These are phyloP conservation scores for Puffinus mauretanicus DNA, from an alignment of 2,113 vertebrate genomes.

Conservation along the genomic window DNA sequence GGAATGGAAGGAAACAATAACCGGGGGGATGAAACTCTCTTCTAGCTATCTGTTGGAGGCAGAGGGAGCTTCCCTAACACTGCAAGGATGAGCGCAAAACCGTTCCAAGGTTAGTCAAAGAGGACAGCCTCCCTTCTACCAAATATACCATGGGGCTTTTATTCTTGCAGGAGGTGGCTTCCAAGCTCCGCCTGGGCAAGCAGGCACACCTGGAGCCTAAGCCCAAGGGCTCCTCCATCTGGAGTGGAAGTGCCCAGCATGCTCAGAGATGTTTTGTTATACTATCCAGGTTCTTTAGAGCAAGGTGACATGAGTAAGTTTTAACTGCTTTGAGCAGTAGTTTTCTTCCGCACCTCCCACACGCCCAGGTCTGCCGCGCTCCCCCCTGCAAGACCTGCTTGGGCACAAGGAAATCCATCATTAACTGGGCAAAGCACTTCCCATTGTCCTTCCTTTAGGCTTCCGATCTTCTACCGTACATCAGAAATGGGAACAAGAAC, in stretches of 20 bases:
- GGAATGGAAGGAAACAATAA: not conserved
- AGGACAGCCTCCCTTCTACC: not conserved
- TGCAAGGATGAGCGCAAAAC: not conserved
- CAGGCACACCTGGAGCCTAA: not conserved
- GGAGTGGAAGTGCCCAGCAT: not conserved
- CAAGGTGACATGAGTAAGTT: not conserved
- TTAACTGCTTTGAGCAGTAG: not conserved
- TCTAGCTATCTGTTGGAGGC: not conserved
- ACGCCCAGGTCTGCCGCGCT: fast-evolving
- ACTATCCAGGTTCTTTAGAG: not conserved
- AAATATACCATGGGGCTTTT: not conserved
- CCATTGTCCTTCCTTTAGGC: not conserved
- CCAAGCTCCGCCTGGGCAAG: not conserved
- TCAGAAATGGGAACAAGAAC: not conserved
- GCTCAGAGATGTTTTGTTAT: not conserved
- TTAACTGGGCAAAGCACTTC: not conserved
- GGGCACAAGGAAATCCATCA: not conserved
- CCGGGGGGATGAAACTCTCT: not conserved
- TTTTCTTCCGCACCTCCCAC: not conserved
- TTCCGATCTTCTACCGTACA: not conserved
- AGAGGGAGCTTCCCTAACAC: not conserved
- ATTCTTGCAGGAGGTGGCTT: not conserved
- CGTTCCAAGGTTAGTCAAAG: not conserved
- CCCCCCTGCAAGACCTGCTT: not conserved
- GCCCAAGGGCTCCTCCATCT: not conserved